Conservation (phyloP, 2,797 vertebrate genomes). For the Argya squamiceps region DNA sequence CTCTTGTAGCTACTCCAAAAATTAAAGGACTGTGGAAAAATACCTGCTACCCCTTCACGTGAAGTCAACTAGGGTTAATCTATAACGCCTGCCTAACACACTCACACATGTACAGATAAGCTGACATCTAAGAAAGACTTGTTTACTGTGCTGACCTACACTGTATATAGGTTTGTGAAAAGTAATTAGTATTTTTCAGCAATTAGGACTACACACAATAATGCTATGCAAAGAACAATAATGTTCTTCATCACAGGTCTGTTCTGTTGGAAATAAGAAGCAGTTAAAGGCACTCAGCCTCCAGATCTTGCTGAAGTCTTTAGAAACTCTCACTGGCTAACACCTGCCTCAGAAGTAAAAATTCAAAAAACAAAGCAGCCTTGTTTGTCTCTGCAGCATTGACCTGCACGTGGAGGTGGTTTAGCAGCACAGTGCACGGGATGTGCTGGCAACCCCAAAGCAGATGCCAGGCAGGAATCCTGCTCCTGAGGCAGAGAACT, state of each 20-base stretch:
- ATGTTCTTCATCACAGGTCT: background rate
- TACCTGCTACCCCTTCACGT: background rate
- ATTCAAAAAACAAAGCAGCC: background rate
- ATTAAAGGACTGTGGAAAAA: background rate
- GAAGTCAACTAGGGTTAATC: background rate
- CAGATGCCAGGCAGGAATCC: background rate
- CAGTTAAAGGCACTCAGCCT: background rate
- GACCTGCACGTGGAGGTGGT: background rate
- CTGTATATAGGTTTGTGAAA: background rate
- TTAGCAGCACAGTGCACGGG: fast-evolving
- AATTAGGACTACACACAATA: background rate
- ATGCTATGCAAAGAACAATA: background rate
- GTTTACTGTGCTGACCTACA: background rate
- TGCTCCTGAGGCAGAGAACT: background rate
- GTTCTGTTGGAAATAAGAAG: background rate
- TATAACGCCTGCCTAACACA: background rate
- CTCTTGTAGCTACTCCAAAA: background rate
- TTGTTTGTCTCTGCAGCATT: background rate
- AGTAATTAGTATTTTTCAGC: background rate
- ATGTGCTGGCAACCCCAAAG: background rate
- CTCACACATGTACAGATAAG: background rate
- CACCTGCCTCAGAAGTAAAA: background rate
- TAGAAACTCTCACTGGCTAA: background rate
- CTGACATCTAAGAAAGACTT: background rate
- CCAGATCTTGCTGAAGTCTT: background rate